Evolutionary conservation across 2,888 invertebrate species (phyloP).

Genomic region (Panopea generosa): DNA sequence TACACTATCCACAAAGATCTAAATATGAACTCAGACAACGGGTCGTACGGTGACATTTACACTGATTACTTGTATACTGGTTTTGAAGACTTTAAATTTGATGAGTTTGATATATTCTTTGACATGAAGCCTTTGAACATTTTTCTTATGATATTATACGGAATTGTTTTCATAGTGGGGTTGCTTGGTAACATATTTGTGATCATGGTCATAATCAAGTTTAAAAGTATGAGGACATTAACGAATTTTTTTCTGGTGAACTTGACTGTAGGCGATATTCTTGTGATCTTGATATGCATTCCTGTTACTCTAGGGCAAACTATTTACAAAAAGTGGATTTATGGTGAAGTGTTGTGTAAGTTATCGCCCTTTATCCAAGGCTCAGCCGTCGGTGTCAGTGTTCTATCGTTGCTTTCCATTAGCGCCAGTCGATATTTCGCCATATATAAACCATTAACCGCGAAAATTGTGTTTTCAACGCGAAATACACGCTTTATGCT

Average conservation of each 20-base stretch:
- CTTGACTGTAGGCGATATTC: constrained; percentile 75
- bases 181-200: constrained; percentile 76
- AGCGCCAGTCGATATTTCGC: constrained; percentile 76
- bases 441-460: constrained; percentile 71
- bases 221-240: constrained; percentile 75
- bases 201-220: constrained; percentile 71
- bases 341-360: constrained; percentile 73
- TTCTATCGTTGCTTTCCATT: constrained; percentile 73
- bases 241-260: constrained; percentile 78
- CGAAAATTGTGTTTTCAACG: constrained; percentile 71
- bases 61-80: neutral
- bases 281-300: constrained; percentile 76
- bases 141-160: constrained; percentile 70
- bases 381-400: constrained; percentile 74
- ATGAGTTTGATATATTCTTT: constrained; percentile 34
- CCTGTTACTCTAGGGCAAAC: constrained; percentile 74
- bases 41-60: neutral
- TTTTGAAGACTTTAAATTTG: too few species aligned
- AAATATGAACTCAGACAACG: too few species aligned
- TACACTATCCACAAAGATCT: too few species aligned
- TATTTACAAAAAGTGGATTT: constrained; percentile 75
- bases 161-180: constrained; percentile 69
- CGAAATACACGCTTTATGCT: constrained; percentile 70
- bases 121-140: constrained; percentile 67
- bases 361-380: constrained; percentile 75